A percentile compares a stretch with the other conserved stretches of the same genome.
These are phyloP conservation scores for Apodemus sylvaticus DNA, from an alignment of 2,113 vertebrate genomes.

Conservation along the genomic window DNA sequence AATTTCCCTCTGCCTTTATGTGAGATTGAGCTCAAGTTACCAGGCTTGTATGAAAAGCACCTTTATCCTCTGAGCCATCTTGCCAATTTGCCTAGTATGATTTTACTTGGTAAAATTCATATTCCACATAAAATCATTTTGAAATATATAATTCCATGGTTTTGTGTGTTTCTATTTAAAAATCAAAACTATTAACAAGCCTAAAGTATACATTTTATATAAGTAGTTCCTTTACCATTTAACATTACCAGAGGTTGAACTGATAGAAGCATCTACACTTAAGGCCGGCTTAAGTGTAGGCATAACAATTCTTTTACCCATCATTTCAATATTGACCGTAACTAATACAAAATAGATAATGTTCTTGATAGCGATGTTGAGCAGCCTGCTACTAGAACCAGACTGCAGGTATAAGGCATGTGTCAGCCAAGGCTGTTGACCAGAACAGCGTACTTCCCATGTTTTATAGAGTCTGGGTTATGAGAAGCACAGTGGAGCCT, in stretches of 20 bases:
- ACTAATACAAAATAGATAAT: not conserved
- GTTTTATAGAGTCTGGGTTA: not conserved
- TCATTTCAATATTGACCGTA: not conserved
- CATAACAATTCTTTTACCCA: not conserved
- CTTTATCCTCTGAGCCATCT: not conserved
- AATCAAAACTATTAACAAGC: not conserved
- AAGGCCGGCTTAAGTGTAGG: not conserved
- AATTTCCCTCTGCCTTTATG: not conserved
- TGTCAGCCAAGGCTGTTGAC: not conserved
- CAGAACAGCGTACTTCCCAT: not conserved
- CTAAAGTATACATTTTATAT: not conserved
- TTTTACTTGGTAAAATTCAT: not conserved
- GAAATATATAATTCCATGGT: not conserved
- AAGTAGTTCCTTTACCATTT: not conserved
- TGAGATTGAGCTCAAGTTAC: not conserved
- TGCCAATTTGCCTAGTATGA: not conserved
- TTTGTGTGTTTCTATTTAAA: conserved; percentile 27
- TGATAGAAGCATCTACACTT: not conserved
- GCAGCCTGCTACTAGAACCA: not conserved
- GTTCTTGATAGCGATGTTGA: not conserved
- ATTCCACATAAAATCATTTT: not conserved
- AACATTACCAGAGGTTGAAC: not conserved
- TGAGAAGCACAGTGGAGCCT: not conserved
- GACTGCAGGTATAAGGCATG: not conserved
- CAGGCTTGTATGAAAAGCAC: not conserved